Evolutionary conservation across 2,113 vertebrate species (phyloP), one percentile per base, ranked within the genome.

Genomic region (Eretmochelys imbricata): DNA sequence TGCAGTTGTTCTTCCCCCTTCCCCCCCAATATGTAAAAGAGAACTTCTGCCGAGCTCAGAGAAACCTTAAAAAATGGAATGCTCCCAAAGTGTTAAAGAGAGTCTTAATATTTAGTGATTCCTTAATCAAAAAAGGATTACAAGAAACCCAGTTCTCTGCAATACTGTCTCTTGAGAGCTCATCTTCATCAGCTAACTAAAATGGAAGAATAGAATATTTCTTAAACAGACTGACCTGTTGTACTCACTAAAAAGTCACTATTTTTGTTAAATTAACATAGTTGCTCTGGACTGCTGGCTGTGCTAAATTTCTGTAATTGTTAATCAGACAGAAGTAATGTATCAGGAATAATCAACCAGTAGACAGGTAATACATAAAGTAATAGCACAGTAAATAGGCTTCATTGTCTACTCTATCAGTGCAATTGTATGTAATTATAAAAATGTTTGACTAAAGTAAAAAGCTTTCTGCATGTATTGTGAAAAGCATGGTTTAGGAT

Each of bases 1-100:
- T 1, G 14, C 0, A 3, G 1, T 0, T 31, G 0, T 38, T 42
- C 79, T 48, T 80, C 22, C 0, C 0, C 0, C 24, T 0, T 50
- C 5, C 0, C 16, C 0, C 54, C 5, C 38, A 5, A 27, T 53
- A 9, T 1, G 10, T 27, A 48, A 78, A 20, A 78, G 24, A 27
- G 12, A 75, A 42, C 13, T 75, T 38, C 22, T 42, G 11, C 42
- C 3, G 12, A 27, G 42, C 20, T 76, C 13, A 25, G 38, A 46
- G 24, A 78, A 76, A 76, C 11, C 10, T 27, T 48, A 76, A 10
- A 51, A 35, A 59, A 12, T 5, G 53, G 0, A 0, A 25, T 80
- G 90, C 69, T 3, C 11, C 1, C 69, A 4, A 1, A 29, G 16
- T 9, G 1, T 4, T 57, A 3, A 10, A 6, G 48, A 16, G 1